Base-by-base conservation (phyloP, 1,140 invertebrate species). In the Diabrotica virgifera region DNA sequence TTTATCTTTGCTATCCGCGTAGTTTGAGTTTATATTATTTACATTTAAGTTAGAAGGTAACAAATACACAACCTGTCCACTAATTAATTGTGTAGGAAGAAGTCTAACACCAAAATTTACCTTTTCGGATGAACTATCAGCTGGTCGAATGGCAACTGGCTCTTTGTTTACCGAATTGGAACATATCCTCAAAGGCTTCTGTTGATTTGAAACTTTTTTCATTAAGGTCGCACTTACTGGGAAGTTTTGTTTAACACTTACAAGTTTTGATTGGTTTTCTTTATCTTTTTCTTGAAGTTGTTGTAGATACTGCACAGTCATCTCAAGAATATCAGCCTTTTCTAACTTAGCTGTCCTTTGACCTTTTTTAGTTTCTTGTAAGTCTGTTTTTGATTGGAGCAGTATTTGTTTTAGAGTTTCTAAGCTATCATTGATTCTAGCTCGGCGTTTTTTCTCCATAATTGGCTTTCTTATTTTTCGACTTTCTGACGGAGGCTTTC, bases 381-480 rank as follows among this genome's bases (percentile, higher is more conserved):
- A n/a, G 0, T 70, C 68, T 6, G 75, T 74, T 67, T 82, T 82
- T 2, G 82, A 82, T 66, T 86, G 82, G n/a, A 86, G 68, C 9
- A 88, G 77, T 24, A 88, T 82, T 58, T 79, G 78, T 74, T 89
- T 89, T 12, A 90, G 76, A 65, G 86, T 81, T 51, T 85, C 82
- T 11, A 90, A 76, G 65, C 85, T 86, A 50, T 85, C 81, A 76
- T 90, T 90, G 51, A 90, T 90, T 68, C 88, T 76, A 0, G 86
- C 88, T 36, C 88, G 75, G 46, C 88, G 72, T 68, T 84, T 82
- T 75, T 89, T 90, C 75, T 90, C 88, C 85, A 90, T 88, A 67
- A 89, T 73, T 5, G 88, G 88, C 75, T 90, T 90, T 50, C 87
- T 82, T 40, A 86, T 85, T 66, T 68, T 70, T 36, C 69, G 40